phyloP scores from a whole-genome alignment of 1,140 invertebrate genomes.

The Pseudomyrmex pallidus region DNA sequence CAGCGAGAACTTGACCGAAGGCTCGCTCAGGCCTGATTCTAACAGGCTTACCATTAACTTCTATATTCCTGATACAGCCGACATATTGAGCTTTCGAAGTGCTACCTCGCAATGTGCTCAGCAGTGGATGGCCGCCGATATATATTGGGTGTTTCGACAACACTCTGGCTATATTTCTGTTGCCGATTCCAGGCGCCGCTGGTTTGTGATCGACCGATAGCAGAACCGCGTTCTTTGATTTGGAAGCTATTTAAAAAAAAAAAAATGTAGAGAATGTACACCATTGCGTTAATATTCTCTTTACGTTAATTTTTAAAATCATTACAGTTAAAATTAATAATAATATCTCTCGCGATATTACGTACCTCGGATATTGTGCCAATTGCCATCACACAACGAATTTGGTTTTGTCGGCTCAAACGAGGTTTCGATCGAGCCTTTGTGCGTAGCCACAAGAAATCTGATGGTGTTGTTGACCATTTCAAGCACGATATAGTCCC shows the following conservation, averaged over 20 bases:
- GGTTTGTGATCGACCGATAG: slow-evolving; percentile 92
- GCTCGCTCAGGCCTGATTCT: slow-evolving; percentile 87
- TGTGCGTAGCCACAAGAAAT: slow-evolving; percentile 94
- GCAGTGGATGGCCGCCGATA: slow-evolving; percentile 93
- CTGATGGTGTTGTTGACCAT: slow-evolving; percentile 93
- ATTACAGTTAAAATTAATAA: not conserved
- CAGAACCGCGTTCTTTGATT: slow-evolving; percentile 93
- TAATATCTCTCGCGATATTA: slow-evolving; percentile 14
- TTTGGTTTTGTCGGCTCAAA: slow-evolving; percentile 90
- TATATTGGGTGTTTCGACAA: slow-evolving; percentile 94
- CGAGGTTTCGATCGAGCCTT: slow-evolving; percentile 90
- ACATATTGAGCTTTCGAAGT: slow-evolving; percentile 89
- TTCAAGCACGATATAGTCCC: slow-evolving; percentile 94
- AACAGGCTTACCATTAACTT: no score
- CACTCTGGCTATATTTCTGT: slow-evolving; percentile 87
- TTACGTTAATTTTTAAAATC: no score
- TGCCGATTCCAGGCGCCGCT: slow-evolving; percentile 88
- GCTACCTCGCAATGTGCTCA: slow-evolving; percentile 86
- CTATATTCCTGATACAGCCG: slow-evolving; percentile 95
- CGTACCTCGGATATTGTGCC: slow-evolving; percentile 95
- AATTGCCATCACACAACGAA: slow-evolving; percentile 96
- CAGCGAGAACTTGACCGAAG: slow-evolving; percentile 89
- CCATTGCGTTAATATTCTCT: no score
- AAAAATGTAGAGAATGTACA: not conserved
- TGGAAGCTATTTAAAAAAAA: slow-evolving; percentile 88